Conservation (phyloP, 2,888 invertebrate species). For the Eucriotettix oculatus region DNA sequence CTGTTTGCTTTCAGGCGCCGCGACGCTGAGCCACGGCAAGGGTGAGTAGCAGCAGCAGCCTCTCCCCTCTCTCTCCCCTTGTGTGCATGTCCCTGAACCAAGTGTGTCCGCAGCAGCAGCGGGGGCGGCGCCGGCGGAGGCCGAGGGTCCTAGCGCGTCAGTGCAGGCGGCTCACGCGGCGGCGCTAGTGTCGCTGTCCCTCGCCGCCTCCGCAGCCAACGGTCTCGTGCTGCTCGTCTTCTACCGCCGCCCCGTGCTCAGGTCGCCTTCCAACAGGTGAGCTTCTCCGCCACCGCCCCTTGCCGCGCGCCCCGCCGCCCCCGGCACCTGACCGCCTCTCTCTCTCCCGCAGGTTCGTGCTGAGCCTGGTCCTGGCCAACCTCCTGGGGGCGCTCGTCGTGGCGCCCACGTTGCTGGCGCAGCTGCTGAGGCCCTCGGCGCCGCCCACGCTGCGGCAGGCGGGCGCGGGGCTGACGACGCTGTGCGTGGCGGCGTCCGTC, state of each 20-base stretch:
- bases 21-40: no score
- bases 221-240: constrained; percentile 29
- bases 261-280: constrained; percentile 30
- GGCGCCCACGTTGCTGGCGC: constrained; percentile 26
- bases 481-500: constrained; percentile 29
- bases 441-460: constrained; percentile 22
- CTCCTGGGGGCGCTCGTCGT: constrained; percentile 27
- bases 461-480: constrained; percentile 22
- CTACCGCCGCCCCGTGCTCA: constrained; percentile 26
- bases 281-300: not conserved
- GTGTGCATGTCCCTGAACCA: no score
- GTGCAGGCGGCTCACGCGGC: constrained; percentile 6
- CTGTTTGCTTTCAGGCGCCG: no score
- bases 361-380: constrained; percentile 31
- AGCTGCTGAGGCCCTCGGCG: constrained; percentile 17
- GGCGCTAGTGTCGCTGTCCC: constrained; percentile 10
- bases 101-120: no score
- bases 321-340: not conserved
- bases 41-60: no score
- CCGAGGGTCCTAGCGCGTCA: not conserved
- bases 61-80: no score
- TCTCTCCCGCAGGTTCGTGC: constrained; percentile 24
- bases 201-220: constrained; percentile 18
- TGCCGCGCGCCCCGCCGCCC: not conserved
- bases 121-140: not conserved